Evolutionary conservation across 2,113 vertebrate genomes (phyloP), one percentile per base, ranked within the genome.

Genomic region (Hipposideros armiger): DNA sequence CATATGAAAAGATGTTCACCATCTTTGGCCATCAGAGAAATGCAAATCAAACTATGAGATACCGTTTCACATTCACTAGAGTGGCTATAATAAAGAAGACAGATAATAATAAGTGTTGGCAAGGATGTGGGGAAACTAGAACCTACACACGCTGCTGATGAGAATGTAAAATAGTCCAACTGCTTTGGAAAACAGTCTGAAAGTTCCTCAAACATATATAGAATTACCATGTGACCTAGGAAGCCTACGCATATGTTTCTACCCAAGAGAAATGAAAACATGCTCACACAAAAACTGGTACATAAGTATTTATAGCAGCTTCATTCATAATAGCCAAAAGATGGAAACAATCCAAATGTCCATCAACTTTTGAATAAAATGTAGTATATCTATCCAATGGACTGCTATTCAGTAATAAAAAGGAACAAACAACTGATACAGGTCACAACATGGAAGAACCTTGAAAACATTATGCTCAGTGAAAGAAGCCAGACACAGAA

Each of bases 251-350:
- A 8, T 58, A 81, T 56, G 47, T 20, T 22, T 70, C 56, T 47
- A 66, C 32, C 47, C 28, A 67, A 91, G 62, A 95, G 42, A 95
- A 95, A 88, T 50, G 16, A 88, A 88, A 89, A 58, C 17, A 22
- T 30, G 10, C 14, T 26, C 54, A 72, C 73, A 60, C 24, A 87
- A 78, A 95, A 73, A 32, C 69, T 60, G 20, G 36, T 36, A 36
- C 36, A 36, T 74, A 30, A n/a, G 14, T 80, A 64, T 87, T n/a
- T 15, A 17, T 40, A 92, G 30, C 45, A 81, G 26, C 62, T 22
- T 56, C 67, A 69, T 82, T 30, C 22, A 30, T 36, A 93, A n/a
- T 56, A 73, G 11, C 7, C 14, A 58, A 89, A 76, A 67, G 15
- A 11, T 32, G 6, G 26, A 11, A 80, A 82, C 19, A 14, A 64